These are phyloP conservation scores for Anguilla marmorata DNA, from an alignment of 2,797 vertebrate species.

Conservation along the genomic window DNA sequence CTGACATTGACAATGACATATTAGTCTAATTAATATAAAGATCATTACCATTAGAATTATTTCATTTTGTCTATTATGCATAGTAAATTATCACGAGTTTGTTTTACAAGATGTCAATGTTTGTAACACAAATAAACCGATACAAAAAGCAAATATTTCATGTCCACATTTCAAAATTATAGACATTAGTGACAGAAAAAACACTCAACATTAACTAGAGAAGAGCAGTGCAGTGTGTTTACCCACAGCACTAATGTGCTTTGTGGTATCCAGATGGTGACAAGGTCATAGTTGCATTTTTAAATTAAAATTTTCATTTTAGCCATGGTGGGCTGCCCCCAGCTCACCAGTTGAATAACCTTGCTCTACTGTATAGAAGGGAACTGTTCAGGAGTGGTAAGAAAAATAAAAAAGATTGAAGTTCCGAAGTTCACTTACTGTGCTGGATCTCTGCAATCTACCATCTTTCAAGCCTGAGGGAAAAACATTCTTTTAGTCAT, in stretches of 20 bases:
- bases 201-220: not conserved
- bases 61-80: not conserved
- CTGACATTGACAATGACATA: too few relatives aligned
- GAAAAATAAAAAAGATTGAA: not conserved
- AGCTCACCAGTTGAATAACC: not conserved
- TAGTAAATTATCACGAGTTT: not conserved
- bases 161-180: not conserved
- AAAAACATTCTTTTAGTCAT: not conserved
- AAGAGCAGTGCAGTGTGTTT: not conserved
- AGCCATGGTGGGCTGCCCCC: not conserved
- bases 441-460: not conserved
- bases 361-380: not conserved
- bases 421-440: not conserved
- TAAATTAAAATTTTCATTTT: not conserved
- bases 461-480: not conserved
- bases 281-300: not conserved
- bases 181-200: not conserved
- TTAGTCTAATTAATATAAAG: not conserved
- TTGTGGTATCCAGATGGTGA: not conserved
- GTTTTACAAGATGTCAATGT: not conserved
- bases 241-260: not conserved
- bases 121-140: not conserved
- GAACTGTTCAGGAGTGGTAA: not conserved
- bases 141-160: not conserved
- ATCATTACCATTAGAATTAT: not conserved